Percentiles rank a stretch among this genome's conserved stretches.
phyloP scores from a whole-genome alignment of 2,888 invertebrate genomes.

The Ennomos fuscantarius region DNA sequence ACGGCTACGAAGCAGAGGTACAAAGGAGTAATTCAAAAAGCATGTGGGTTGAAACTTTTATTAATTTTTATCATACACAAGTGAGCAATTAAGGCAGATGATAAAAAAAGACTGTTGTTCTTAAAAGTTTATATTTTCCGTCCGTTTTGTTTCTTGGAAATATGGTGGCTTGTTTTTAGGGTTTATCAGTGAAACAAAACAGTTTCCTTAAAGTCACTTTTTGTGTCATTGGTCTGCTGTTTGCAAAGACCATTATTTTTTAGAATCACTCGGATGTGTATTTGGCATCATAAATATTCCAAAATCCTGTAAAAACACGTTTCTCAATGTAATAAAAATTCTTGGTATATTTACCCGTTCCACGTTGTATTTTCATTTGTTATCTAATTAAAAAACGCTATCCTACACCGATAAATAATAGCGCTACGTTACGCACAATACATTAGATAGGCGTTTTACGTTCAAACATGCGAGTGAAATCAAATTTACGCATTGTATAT shows the following conservation, averaged over 20 bases:
- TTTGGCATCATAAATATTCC: no score
- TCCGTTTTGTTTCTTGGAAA: not conserved
- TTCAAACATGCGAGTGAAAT: constrained; percentile 37
- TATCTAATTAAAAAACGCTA: no score
- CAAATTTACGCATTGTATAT: constrained; percentile 40
- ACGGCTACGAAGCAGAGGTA: constrained; percentile 9
- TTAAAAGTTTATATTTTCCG: not conserved
- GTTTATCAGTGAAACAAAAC: no score
- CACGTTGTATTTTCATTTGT: no score
- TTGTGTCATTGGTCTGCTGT: no score
- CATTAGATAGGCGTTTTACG: constrained; percentile 11
- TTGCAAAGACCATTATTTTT: no score
- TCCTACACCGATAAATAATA: constrained; percentile 15
- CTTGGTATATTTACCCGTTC: no score
- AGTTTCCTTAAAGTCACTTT: no score
- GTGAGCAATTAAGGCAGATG: not conserved
- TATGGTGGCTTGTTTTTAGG: no score
- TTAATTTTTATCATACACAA: not conserved
- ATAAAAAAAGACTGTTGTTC: not conserved
- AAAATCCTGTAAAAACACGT: no score
- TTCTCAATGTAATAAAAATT: no score
- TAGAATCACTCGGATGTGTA: no score
- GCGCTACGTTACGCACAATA: constrained; percentile 11
- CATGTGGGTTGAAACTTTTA: constrained; percentile 10
- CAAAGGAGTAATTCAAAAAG: constrained; percentile 30